Evolutionary conservation across 1,140 invertebrate genomes (phyloP).

Genomic region (Brachionus asplanchnoidis): DNA sequence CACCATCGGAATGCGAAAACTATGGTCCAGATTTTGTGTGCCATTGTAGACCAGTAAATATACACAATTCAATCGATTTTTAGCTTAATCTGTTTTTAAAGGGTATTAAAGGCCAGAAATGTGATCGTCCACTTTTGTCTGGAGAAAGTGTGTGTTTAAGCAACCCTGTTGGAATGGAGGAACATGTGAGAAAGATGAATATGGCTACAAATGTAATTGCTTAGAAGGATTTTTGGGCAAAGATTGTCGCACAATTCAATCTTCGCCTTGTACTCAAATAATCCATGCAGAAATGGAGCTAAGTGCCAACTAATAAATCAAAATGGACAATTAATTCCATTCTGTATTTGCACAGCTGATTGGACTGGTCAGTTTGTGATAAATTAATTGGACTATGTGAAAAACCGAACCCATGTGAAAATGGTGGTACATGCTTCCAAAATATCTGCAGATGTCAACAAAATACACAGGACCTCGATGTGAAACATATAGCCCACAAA

Average conservation of each 20-base stretch:
- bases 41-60: slow-evolving; percentile 20
- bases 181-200: background rate
- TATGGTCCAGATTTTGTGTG: background rate
- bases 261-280: background rate
- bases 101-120: slow-evolving; percentile 39
- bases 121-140: background rate
- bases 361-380: slow-evolving; percentile 25
- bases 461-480: slow-evolving; percentile 19
- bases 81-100: background rate
- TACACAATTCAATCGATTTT: background rate
- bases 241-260: slow-evolving; percentile 26
- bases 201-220: background rate
- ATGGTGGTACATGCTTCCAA: slow-evolving; percentile 3
- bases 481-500: background rate
- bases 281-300: background rate
- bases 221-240: slow-evolving; percentile 3
- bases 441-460: background rate
- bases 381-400: background rate
- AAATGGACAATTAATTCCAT: background rate
- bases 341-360: background rate
- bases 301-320: background rate
- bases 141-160: slow-evolving; percentile 20
- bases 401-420: background rate
- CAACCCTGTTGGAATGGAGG: slow-evolving; percentile 35
- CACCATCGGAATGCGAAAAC: slow-evolving; percentile 39